Evolutionary conservation across 2,113 vertebrate species (phyloP).

Genomic region (Chunga burmeisteri): DNA sequence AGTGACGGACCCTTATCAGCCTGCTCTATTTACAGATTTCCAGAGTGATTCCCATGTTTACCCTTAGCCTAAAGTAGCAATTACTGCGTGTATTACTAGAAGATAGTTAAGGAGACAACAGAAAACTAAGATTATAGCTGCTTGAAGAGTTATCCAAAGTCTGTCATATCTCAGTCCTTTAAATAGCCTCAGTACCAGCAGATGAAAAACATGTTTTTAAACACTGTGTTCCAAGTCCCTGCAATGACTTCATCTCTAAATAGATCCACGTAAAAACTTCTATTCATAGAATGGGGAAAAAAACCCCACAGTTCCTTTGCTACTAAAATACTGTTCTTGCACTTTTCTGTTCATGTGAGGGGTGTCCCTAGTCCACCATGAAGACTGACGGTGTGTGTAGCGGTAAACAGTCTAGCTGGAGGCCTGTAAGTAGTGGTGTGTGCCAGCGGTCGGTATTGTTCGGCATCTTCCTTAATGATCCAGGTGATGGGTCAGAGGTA

Average conservation of each 20-base stretch:
- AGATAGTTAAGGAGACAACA: background rate
- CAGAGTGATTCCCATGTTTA: background rate
- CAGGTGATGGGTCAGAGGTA: background rate
- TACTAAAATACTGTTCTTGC: background rate
- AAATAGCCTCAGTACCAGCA: slow-evolving; percentile 15
- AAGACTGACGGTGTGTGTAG: background rate
- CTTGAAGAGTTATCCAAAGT: background rate
- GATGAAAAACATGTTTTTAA: slow-evolving; percentile 36
- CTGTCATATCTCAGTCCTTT: background rate
- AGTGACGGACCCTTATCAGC: background rate
- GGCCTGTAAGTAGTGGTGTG: background rate
- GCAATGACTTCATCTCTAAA: background rate
- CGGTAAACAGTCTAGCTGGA: background rate
- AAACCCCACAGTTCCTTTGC: background rate
- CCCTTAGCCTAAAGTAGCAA: background rate
- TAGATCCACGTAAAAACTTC: background rate
- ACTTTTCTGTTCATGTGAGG: background rate
- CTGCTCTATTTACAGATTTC: background rate
- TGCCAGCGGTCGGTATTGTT: background rate
- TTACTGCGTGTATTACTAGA: background rate
- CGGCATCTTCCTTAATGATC: background rate
- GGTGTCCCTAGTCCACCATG: background rate
- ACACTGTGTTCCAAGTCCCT: background rate
- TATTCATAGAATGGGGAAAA: background rate
- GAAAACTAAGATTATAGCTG: background rate